Base-by-base conservation (phyloP, 2,113 vertebrate species). In the Tetrao urogallus region DNA sequence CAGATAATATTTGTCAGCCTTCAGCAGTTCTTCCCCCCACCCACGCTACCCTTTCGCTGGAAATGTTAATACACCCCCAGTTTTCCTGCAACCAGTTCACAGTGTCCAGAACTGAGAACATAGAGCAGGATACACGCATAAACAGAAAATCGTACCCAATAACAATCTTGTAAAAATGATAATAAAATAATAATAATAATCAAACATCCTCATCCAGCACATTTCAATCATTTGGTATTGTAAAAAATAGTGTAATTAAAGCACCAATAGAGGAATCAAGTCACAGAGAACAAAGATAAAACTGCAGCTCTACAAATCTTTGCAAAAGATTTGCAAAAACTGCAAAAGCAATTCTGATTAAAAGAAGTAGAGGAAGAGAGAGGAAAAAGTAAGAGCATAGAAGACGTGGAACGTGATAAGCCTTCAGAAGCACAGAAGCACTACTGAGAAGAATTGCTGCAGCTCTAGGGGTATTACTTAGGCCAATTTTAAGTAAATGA, bases 31-130 rank as follows among this genome's bases (percentile, higher is more conserved):
- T 71, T 91, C 82, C 80, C 75, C 88, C 72, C 89, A 58, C 58
- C 86, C 47, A 0, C 17, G 66, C 66, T 80, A 63, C 69, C 84
- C 86, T 93, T 95, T 70, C 2, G 2, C 2, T 93, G 71, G 81
- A 94, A 95, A 93, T 76, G 58, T 79, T 88, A 80, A 93, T 94
- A 95, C 88, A 96, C 88, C 92, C 88, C 88, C 56, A 48, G 63
- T 75, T 93, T 78, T 95, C 96, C 84, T 84, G 48, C 81, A 97
- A 95, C 58, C 57, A 80, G 69, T 18, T 88, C 16, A 54, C 27
- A 78, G 92, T 88, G 45, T 71, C 93, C 94, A 81, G 69, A 91
- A 92, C 63, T 28, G 54, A 69, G 64, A 87, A 42, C 27, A 64
- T 78, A 93, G 95, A 47, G 20, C 54, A 76, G 13, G 65, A 42